phyloP scores from a whole-genome alignment of 1,140 invertebrate species.

The Brachystomella parvula region DNA sequence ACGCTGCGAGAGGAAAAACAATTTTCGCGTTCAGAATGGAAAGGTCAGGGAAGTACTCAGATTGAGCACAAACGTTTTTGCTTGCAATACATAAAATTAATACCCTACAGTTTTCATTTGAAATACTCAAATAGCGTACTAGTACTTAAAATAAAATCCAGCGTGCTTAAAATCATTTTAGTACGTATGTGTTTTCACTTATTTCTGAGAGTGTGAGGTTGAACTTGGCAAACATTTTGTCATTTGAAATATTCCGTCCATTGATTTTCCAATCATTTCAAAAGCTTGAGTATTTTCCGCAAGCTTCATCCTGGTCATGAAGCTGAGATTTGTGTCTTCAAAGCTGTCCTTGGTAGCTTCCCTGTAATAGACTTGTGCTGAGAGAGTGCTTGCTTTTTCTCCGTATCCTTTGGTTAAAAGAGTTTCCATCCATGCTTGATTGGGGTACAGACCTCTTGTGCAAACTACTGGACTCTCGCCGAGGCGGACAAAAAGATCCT shows the following conservation, averaged over 20 bases:
- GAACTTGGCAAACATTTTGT: no score
- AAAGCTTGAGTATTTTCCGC: background rate
- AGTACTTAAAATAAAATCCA: no score
- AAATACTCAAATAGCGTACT: no score
- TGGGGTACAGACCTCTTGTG: background rate
- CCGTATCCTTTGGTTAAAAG: background rate
- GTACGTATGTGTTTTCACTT: no score
- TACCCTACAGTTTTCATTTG: no score
- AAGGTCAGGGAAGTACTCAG: no score
- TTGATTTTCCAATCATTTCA: constrained; percentile 4
- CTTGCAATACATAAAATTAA: no score
- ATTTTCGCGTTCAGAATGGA: no score
- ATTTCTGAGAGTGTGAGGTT: no score
- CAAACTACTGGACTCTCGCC: background rate
- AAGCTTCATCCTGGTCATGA: background rate
- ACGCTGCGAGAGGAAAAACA: no score
- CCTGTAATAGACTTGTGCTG: background rate
- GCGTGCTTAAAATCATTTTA: no score
- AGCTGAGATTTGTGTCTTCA: background rate
- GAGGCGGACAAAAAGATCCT: background rate
- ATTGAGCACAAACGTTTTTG: no score
- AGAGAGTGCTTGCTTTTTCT: background rate
- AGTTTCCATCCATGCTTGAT: background rate
- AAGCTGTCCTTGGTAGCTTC: background rate
- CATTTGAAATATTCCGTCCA: background rate